A percentile compares a stretch with the other conserved stretches of the same genome.
These are phyloP conservation scores for Coecobrya sp. DNA, from an alignment of 2,888 invertebrate genomes.

Conservation along the genomic window DNA sequence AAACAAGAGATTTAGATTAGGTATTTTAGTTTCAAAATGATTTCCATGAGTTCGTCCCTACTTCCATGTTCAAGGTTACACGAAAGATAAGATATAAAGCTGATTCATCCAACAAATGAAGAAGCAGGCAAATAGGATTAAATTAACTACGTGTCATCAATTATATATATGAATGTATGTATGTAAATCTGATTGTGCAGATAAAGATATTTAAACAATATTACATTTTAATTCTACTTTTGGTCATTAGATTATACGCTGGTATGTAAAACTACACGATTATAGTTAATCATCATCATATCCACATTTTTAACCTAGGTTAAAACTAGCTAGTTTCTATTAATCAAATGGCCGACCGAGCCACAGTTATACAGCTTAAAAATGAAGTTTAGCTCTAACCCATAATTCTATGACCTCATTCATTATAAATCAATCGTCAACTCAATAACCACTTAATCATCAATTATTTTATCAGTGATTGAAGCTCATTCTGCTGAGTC, in stretches of 20 bases:
- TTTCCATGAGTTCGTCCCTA: not conserved
- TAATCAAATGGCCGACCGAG: no score
- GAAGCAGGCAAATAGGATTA: not conserved
- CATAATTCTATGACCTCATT: constrained; percentile 3
- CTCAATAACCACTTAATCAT: not conserved
- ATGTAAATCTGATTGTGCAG: no score
- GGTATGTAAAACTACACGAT: no score
- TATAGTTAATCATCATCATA: no score
- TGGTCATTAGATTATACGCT: no score
- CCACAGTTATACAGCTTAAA: no score
- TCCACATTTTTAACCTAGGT: no score
- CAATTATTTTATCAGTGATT: not conserved
- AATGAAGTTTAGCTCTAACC: not conserved
- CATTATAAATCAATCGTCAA: not conserved
- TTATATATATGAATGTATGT: no score
- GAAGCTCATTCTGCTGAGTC: constrained; percentile 7
- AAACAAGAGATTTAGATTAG: not conserved
- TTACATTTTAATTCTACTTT: no score
- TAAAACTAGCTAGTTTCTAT: no score
- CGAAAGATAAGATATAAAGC: constrained; percentile 31
- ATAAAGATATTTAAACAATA: no score
- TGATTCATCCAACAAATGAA: not conserved
- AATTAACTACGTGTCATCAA: no score
- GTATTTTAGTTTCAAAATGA: not conserved
- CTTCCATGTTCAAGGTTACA: constrained; percentile 46